Conservation (phyloP, 2,888 invertebrate genomes). For the Stenodema calcarata region DNA sequence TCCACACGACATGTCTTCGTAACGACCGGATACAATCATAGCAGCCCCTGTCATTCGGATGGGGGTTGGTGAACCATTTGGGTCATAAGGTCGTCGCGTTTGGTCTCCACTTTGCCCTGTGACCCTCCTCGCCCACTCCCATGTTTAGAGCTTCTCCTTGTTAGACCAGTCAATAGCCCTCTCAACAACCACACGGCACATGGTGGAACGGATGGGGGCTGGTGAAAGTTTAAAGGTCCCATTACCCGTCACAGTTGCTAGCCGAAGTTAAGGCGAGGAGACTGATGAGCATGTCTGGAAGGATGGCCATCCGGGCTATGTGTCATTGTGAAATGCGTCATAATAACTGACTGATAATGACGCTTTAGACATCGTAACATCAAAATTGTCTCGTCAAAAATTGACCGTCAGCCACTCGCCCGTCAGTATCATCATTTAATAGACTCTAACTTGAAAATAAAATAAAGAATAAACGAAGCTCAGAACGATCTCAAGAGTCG, state of each 20-base stretch:
- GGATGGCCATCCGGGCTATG: not conserved
- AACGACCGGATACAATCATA: not conserved
- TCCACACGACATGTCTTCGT: not conserved
- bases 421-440: too few relatives aligned
- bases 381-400: too few relatives aligned
- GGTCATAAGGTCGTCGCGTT: not conserved
- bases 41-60: not conserved
- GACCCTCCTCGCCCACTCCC: not conserved
- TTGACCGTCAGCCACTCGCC: too few relatives aligned
- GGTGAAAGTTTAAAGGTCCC: not conserved
- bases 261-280: not conserved
- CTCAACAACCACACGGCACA: not conserved
- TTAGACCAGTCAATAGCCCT: not conserved
- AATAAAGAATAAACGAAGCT: too few relatives aligned
- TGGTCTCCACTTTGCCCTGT: not conserved
- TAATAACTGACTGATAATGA: not conserved
- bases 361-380: too few relatives aligned
- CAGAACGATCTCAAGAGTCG: too few relatives aligned
- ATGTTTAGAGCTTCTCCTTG: not conserved
- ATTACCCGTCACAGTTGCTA: not conserved
- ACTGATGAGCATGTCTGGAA: not conserved
- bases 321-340: not conserved
- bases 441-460: too few relatives aligned
- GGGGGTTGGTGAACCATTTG: not conserved
- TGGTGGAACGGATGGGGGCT: not conserved